A percentile compares a stretch with the other conserved stretches of the same genome.
Evolutionary conservation across 2,797 vertebrate genomes (phyloP).

Genomic region (Dipus sagitta): DNA sequence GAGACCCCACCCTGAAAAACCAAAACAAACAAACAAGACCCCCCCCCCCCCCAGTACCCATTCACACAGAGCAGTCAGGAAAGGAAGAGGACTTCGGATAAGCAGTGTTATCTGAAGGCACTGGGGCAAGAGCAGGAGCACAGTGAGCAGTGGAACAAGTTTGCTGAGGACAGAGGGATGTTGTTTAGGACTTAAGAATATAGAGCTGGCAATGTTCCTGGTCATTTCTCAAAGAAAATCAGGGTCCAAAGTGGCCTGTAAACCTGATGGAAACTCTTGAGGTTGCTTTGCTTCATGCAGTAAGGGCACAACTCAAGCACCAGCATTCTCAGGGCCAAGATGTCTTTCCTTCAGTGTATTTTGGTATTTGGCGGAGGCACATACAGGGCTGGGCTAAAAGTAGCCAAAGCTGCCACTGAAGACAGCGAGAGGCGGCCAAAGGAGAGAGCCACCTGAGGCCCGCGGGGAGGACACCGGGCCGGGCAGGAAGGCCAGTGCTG

Average conservation of each 20-base stretch:
- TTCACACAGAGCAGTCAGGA: neutral
- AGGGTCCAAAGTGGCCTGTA: neutral
- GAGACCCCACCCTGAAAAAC: too few species aligned
- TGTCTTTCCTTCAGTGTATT: neutral
- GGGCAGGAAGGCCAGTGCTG: neutral
- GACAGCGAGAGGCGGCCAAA: neutral
- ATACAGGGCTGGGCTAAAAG: too few species aligned
- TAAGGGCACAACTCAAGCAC: neutral
- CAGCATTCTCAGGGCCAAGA: fast-evolving
- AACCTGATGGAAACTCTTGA: neutral
- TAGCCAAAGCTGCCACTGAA: neutral
- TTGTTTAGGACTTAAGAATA: neutral
- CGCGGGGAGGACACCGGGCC: neutral
- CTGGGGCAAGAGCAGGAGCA: neutral
- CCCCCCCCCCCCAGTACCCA: neutral
- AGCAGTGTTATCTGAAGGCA: neutral
- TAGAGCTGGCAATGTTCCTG: neutral
- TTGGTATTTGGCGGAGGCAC: neutral
- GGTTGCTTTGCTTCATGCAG: neutral
- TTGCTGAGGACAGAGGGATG: neutral
- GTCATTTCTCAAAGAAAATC: neutral
- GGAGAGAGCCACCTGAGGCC: too few species aligned
- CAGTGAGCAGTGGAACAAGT: neutral
- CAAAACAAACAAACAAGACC: too few species aligned
- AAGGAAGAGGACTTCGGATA: neutral